A percentile compares a stretch with the other conserved stretches of the same genome.
These are phyloP conservation scores for Habrosyne pyritoides DNA, from an alignment of 2,888 invertebrate species.

Conservation along the genomic window DNA sequence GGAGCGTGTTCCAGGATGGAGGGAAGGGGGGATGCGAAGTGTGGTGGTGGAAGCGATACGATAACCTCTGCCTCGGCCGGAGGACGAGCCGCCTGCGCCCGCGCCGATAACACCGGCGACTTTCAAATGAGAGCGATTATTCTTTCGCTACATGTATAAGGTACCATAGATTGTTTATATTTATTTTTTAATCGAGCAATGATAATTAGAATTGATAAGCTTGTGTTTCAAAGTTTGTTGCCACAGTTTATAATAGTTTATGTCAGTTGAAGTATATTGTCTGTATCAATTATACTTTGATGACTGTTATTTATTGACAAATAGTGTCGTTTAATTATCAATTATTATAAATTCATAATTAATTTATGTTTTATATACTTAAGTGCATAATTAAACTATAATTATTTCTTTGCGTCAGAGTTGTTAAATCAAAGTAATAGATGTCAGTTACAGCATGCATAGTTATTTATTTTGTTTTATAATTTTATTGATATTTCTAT, in stretches of 20 bases:
- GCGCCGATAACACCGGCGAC: conserved; percentile 60
- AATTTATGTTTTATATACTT: neutral
- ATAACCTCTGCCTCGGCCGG: conserved; percentile 74
- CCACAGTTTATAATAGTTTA: neutral
- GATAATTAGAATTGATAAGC: neutral
- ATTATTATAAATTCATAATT: neutral
- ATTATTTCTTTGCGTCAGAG: neutral
- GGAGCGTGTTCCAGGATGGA: conserved; percentile 46
- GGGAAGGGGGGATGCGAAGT: conserved; percentile 50
- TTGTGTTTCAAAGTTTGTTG: neutral
- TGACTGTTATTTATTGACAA: neutral
- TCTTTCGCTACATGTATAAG: conserved; percentile 57
- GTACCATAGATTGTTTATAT: conserved; percentile 7
- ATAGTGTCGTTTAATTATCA: neutral
- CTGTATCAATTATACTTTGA: neutral
- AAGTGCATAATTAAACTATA: neutral
- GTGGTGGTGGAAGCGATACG: conserved; percentile 65
- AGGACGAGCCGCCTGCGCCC: conserved; percentile 49
- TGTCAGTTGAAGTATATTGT: neutral
- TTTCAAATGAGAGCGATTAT: conserved; percentile 72
- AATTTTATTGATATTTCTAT: neutral
- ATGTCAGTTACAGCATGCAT: neutral
- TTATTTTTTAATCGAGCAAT: neutral
- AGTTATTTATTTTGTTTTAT: no score
- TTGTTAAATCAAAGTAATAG: neutral